Percentiles rank a stretch among this genome's conserved stretches.
Conservation (phyloP, 2,113 vertebrate genomes). For the Polypterus senegalus region DNA sequence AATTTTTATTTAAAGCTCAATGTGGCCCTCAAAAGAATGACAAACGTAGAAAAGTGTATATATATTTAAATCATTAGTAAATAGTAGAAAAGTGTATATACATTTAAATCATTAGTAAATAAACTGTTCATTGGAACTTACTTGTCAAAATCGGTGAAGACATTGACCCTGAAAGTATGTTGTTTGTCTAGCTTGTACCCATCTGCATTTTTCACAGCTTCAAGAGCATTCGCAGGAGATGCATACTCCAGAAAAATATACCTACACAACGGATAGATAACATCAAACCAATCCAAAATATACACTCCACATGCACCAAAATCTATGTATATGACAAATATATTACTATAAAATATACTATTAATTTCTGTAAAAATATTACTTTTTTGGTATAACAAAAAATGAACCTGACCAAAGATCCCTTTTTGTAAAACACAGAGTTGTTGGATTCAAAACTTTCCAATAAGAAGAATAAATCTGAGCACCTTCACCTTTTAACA, state of each 20-base stretch:
- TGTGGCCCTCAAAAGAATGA: too few species aligned
- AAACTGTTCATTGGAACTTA: constrained; percentile 35
- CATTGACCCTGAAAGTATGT: constrained; percentile 91
- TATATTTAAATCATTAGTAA: not conserved
- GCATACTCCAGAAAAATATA: constrained; percentile 96
- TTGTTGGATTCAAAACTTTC: too few species aligned
- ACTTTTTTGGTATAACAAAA: too few species aligned
- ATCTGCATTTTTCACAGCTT: constrained; percentile 88
- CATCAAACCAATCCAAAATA: too few species aligned
- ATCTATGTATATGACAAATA: too few species aligned
- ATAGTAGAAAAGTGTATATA: not conserved
- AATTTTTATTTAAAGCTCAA: not conserved
- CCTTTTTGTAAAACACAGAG: too few species aligned
- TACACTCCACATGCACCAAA: too few species aligned
- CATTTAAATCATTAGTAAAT: not conserved
- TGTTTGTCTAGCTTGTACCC: constrained; percentile 97
- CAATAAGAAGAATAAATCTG: too few species aligned
- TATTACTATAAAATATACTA: too few species aligned
- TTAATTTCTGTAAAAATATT: too few species aligned
- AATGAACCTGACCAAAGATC: too few species aligned
- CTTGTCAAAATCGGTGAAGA: constrained; percentile 97
- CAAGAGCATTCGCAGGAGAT: constrained; percentile 72
- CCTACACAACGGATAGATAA: constrained; percentile 28
- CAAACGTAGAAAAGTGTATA: not conserved
- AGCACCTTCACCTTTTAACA: too few species aligned